Evolutionary conservation across 1,140 invertebrate species (phyloP).

Genomic region (Centruroides vittatus): DNA sequence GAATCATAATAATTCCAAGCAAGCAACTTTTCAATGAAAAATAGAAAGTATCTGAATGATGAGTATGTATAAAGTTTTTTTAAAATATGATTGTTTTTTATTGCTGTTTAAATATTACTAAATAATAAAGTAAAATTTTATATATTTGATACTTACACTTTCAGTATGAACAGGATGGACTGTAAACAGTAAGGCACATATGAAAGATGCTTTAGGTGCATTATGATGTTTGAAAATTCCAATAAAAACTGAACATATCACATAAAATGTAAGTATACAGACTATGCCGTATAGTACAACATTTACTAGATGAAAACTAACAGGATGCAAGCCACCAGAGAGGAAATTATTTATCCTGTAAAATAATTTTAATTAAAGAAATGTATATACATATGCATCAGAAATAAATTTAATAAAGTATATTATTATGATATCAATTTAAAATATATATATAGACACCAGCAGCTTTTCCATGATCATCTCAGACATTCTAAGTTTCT

Average conservation of each 20-base stretch:
- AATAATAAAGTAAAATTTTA: too few species aligned
- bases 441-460: too few species aligned
- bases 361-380: constrained; percentile 1
- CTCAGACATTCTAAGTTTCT: too few species aligned
- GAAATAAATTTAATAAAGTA: too few species aligned
- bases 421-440: too few species aligned
- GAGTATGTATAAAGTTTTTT: too few species aligned
- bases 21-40: too few species aligned
- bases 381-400: neutral
- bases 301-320: constrained; percentile 56
- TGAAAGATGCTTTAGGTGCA: constrained; percentile 35
- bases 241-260: constrained; percentile 40
- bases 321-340: constrained; percentile 41
- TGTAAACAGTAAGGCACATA: constrained; percentile 66
- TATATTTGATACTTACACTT: constrained; percentile 39
- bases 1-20: too few species aligned
- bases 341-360: constrained; percentile 20
- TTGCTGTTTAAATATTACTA: too few species aligned
- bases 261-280: constrained; percentile 42
- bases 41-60: too few species aligned
- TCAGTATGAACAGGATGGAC: constrained; percentile 92
- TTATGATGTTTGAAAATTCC: constrained; percentile 33
- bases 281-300: constrained; percentile 49
- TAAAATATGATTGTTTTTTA: too few species aligned
- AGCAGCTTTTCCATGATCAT: too few species aligned